Evolutionary conservation across 2,888 invertebrate species (phyloP).

Genomic region (Orthonychiurus folsomi): DNA sequence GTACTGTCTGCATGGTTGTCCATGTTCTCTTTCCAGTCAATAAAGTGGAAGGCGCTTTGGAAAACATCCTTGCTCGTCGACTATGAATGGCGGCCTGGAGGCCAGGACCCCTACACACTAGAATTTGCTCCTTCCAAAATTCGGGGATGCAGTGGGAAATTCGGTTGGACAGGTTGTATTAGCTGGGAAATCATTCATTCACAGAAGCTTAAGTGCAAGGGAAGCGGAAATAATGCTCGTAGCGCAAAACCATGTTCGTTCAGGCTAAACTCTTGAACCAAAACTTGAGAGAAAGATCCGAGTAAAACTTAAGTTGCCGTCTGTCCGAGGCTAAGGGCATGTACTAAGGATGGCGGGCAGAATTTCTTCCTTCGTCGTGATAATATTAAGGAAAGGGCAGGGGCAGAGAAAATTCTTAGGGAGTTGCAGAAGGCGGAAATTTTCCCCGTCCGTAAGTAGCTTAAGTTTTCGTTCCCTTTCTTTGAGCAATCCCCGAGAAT

Average conservation of each 20-base stretch:
- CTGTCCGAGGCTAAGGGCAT: background rate
- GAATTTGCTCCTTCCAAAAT: too few species aligned
- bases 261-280: background rate
- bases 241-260: constrained; percentile 1
- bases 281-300: background rate
- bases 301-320: background rate
- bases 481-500: background rate
- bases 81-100: too few species aligned
- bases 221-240: background rate
- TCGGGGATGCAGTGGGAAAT: too few species aligned
- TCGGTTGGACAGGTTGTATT: background rate
- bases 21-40: constrained; percentile 1
- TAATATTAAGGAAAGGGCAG: too few species aligned
- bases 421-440: background rate
- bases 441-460: background rate
- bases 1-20: background rate
- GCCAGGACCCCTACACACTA: too few species aligned
- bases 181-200: constrained; percentile 1
- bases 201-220: background rate
- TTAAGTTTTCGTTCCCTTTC: background rate
- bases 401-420: background rate
- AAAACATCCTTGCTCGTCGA: too few species aligned
- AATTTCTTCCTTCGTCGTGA: background rate
- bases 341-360: too few species aligned
- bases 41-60: background rate